Conservation (phyloP, 2,888 invertebrate genomes). For the Monoplex corrugatus region DNA sequence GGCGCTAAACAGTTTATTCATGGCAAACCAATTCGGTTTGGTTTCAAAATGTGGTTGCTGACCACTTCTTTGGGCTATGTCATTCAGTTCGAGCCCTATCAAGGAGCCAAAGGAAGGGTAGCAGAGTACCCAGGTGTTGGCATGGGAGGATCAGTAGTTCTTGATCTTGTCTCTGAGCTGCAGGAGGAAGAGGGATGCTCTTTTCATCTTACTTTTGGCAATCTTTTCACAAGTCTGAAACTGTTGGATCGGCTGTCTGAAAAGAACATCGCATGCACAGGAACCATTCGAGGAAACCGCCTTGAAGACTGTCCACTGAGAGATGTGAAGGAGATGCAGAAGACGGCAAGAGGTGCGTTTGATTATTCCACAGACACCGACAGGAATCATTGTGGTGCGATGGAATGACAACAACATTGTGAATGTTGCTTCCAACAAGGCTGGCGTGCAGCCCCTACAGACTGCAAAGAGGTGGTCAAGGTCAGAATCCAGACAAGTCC, state of each 20-base stretch:
- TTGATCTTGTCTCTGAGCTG: conserved; percentile 39
- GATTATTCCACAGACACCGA: background rate
- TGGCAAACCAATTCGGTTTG: conserved; percentile 66
- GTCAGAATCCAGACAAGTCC: background rate
- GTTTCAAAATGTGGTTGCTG: conserved; percentile 63
- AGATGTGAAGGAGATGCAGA: conserved; percentile 32
- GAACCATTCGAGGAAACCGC: background rate
- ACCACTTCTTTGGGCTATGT: conserved; percentile 54
- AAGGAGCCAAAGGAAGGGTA: conserved; percentile 44
- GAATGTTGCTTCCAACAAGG: conserved; percentile 14
- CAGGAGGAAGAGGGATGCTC: conserved; percentile 32
- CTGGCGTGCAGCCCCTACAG: background rate
- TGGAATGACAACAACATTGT: conserved; percentile 23
- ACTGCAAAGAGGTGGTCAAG: background rate
- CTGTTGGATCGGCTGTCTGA: conserved; percentile 49
- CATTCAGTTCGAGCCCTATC: conserved; percentile 53
- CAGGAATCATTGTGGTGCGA: background rate
- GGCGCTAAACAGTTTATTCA: conserved; percentile 61
- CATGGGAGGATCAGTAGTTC: conserved; percentile 46
- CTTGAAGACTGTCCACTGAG: background rate
- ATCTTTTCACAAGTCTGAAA: conserved; percentile 51
- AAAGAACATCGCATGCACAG: background rate
- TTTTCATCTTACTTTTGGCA: conserved; percentile 55
- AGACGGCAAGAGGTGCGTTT: background rate
- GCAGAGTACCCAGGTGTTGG: conserved; percentile 24